phyloP scores from a whole-genome alignment of 35 echinoderm and acorn worm genomes.

The Ophioderma brevispina region DNA sequence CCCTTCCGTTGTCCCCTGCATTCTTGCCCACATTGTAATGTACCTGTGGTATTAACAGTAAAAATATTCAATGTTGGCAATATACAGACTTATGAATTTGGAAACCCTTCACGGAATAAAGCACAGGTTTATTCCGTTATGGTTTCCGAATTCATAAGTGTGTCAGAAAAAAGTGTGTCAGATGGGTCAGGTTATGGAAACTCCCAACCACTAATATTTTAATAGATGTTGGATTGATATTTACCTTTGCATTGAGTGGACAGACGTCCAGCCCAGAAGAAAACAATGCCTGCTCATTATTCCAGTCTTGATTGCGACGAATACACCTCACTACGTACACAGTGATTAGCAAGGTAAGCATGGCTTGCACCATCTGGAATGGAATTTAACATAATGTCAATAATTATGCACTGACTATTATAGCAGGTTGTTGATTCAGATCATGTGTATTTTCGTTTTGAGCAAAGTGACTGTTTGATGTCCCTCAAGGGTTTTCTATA shows the following conservation, averaged over 20 bases:
- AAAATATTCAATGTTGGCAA: not conserved
- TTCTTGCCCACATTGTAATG: slow-evolving; percentile 98
- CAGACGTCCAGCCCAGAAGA: slow-evolving; percentile 74
- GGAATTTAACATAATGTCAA: too few species aligned
- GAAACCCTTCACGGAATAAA: too few species aligned
- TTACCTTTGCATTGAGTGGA: slow-evolving; percentile 89
- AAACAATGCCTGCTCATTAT: slow-evolving; percentile 68
- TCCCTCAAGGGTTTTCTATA: too few species aligned
- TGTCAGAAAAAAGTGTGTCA: too few species aligned
- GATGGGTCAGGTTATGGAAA: too few species aligned
- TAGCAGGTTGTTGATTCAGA: too few species aligned
- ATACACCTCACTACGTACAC: slow-evolving; percentile 53
- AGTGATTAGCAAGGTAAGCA: slow-evolving; percentile 27
- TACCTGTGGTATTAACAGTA: slow-evolving; percentile 54
- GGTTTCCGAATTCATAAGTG: too few species aligned
- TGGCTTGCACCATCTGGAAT: slow-evolving; percentile 31
- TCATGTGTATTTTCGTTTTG: too few species aligned
- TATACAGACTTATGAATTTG: not conserved
- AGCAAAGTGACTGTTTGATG: too few species aligned
- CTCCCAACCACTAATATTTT: not conserved
- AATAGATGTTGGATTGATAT: not conserved
- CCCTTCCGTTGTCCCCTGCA: slow-evolving; percentile 62
- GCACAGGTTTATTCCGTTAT: too few species aligned
- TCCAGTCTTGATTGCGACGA: slow-evolving; percentile 78
- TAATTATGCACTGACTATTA: too few species aligned